Percentiles rank a stretch among this genome's conserved stretches.
Evolutionary conservation across 2,113 vertebrate species (phyloP).

Genomic region (Plecotus auritus): DNA sequence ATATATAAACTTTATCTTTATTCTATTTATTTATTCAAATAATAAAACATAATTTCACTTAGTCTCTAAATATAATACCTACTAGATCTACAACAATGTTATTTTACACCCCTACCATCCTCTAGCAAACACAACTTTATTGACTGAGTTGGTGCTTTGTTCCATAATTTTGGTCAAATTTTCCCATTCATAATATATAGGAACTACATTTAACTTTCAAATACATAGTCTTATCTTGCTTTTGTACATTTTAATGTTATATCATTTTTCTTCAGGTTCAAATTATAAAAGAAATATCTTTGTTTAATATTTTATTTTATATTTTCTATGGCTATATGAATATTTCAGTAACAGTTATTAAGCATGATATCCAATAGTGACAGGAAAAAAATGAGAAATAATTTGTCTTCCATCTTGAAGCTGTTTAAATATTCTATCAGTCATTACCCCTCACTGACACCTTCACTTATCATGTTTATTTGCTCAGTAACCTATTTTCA

Average conservation of each 20-base stretch:
- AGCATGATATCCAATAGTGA: background rate
- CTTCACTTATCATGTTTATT: background rate
- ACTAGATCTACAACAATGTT: background rate
- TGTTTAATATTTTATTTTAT: background rate
- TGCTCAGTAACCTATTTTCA: background rate
- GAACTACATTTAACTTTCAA: background rate
- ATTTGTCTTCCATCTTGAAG: background rate
- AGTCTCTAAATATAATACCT: background rate
- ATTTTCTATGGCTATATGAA: background rate
- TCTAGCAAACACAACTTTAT: background rate
- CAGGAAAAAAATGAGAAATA: background rate
- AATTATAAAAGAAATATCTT: background rate
- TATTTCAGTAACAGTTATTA: background rate
- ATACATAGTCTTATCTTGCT: background rate
- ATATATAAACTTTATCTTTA: background rate
- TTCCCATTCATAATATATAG: background rate
- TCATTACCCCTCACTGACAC: background rate
- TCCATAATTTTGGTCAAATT: background rate
- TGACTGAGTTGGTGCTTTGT: background rate
- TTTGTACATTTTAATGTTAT: background rate
- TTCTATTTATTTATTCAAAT: background rate
- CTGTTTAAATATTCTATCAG: background rate
- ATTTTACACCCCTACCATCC: background rate
- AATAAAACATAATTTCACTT: background rate
- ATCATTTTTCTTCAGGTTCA: background rate